Evolutionary conservation across 2,888 invertebrate species (phyloP), one percentile per base, ranked within the genome.

Genomic region (Leptarthrus brevirostris): DNA sequence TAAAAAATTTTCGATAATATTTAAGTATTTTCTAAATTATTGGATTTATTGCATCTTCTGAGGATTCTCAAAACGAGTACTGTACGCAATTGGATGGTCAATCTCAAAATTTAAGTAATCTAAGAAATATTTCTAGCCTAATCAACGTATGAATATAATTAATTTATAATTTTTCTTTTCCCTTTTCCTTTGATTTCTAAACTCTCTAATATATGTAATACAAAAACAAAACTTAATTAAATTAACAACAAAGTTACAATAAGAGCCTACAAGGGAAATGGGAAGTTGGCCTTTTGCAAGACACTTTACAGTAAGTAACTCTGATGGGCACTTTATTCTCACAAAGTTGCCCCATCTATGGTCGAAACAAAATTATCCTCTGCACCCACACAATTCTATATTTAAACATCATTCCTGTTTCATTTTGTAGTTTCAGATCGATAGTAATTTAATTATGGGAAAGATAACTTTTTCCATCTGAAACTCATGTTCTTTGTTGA

Each of bases 251-350:
- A 66, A 69, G 69, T 69, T 69, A 69, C 52, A 34, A 69, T 69
- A 52, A 49, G 36, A 30, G 52, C 52, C 26, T 69, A 52, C 69
- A 69, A 52, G 52, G 52, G 69, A 69, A 69, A 24, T 69, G 69
- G 69, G 52, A 49, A 69, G 30, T 69, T 69, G 69, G 69, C 69
- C 52, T 69, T 69, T 69, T 69, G 69, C 52, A 69, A 69, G 34
- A 69, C 69, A 52, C 49, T 69, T 36, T 52, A 69, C 69, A 69
- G 69, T 69, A 69, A 69, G 69, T 69, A 69, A 34, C 18, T 34
- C 49, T 69, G 69, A 24, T 61, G 26, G 61, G 16, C 44, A 44
- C 44, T 14, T 14, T 44, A 44, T 12, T 12, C n/a, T 44, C 12
- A 44, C 44, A 44, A 44, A 44, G 44, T 44, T n/a, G 44, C 6